Conservation (phyloP, 2,113 vertebrate genomes). For the Hylia prasina region DNA sequence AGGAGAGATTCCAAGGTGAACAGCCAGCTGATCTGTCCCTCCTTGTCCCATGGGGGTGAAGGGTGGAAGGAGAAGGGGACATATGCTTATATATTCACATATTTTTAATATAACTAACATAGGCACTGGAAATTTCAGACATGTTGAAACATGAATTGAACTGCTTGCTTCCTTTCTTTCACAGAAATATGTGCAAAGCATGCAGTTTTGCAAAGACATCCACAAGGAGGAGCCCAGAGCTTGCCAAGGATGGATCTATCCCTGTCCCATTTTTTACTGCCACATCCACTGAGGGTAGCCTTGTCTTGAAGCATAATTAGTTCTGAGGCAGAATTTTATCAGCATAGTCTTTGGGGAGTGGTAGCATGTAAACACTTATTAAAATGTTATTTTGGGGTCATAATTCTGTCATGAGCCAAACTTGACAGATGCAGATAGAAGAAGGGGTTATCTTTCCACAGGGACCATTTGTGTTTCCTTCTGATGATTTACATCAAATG, state of each 20-base stretch:
- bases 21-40: neutral
- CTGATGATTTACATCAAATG: slow-evolving; percentile 39
- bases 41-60: neutral
- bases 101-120: neutral
- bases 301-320: slow-evolving; percentile 66
- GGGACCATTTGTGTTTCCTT: slow-evolving; percentile 34
- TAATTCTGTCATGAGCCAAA: slow-evolving; percentile 61
- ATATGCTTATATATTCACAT: neutral
- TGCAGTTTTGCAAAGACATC: neutral
- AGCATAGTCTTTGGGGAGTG: slow-evolving; percentile 59
- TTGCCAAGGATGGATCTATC: neutral
- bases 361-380: slow-evolving; percentile 71
- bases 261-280: neutral
- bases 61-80: neutral
- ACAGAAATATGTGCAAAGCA: neutral
- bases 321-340: slow-evolving; percentile 67
- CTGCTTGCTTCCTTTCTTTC: neutral
- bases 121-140: neutral
- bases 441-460: slow-evolving; percentile 35
- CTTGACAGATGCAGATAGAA: slow-evolving; percentile 63
- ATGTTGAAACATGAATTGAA: neutral
- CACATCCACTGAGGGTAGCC: neutral
- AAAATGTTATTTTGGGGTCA: slow-evolving; percentile 66
- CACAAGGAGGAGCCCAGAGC: slow-evolving; percentile 62
- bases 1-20: neutral